Base-by-base conservation (phyloP, 2,888 invertebrate genomes). In the Elmis aenea region DNA sequence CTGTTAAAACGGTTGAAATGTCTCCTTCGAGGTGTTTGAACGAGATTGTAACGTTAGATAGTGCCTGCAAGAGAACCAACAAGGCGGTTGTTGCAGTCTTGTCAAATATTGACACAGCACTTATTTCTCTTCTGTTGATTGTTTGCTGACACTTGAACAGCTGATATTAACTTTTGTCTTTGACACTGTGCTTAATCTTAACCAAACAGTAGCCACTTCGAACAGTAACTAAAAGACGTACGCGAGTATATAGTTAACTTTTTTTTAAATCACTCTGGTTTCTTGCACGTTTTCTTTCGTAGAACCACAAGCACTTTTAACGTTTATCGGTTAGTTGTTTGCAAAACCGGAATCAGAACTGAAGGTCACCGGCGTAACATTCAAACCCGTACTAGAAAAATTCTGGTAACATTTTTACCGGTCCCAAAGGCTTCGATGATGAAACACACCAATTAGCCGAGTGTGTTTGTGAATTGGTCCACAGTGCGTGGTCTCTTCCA, bases 21-120 rank as follows among this genome's bases (percentile, higher is more conserved):
- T n/a, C n/a, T n/a, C n/a, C n/a, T n/a, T n/a, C n/a, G n/a, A n/a
- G n/a, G n/a, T n/a, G n/a, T n/a, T n/a, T n/a, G n/a, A n/a, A n/a
- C n/a, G n/a, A n/a, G n/a, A n/a, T n/a, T n/a, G n/a, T n/a, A n/a
- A n/a, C n/a, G n/a, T n/a, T n/a, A n/a, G n/a, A n/a, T n/a, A n/a
- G n/a, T n/a, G n/a, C n/a, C 27, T 26, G 38, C 32, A 26, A 12
- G 38, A 30, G 33, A 32, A 30, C 34, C 31, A 31, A 24, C 34
- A 33, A 37, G 38, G 42, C 27, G 38, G 41, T 41, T 40, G 50
- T 34, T 46, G 40, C 47, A 49, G 40, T 48, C 44, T 45, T 34
- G 41, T 51, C 46, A 55, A 46, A 58, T 58, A 55, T 58, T 58
- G 52, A 53, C 55, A 53, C 46, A 52, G 48, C 53, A 52, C 53